Base-by-base conservation (phyloP, 2,113 vertebrate genomes). In the Bufo gargarizans region DNA sequence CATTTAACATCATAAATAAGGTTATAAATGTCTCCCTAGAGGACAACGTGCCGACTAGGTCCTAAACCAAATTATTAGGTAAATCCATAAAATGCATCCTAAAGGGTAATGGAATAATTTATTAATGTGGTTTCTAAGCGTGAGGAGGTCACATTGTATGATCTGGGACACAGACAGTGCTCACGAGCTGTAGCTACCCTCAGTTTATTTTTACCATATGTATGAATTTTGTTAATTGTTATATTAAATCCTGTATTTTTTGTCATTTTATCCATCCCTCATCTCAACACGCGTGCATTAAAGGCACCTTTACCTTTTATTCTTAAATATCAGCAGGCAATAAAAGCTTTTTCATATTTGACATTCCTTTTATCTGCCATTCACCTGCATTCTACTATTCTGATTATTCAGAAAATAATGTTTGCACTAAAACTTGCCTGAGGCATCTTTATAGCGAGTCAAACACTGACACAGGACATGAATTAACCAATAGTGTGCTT, bases 371-470 rank as follows among this genome's bases (percentile, higher is more conserved):
- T 76, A 77, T 76, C 7, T 61, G 56, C 33, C 33, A 58, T 49
- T 63, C 17, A 72, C 33, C 67, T 85, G n/a, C 43, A 59, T 45
- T n/a, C 47, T 53, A 50, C 69, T 72, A 47, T 65, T 82, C 22
- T n/a, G 20, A 56, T 69, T 87, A 72, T 87, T 87, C 79, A 81
- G 72, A 61, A 22, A 81, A 65, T 80, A 67, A 50, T 81, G 43
- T 81, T 81, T 80, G 79, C 72, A 49, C 86, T 81, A 47, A 58
- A 45, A 49, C 58, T 79, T 56, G 77, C 79, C 63, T 71, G 77
- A 22, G 47, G 77, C 86, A 56, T 69, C 47, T 71, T 81, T 81
- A 79, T 81, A 80, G 49, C 55, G 65, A 80, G 58, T 45, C n/a
- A 67, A 80, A 79, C 59, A 87, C 20, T 82, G 77, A 87, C 19